A percentile compares a stretch with the other conserved stretches of the same genome.
Evolutionary conservation across 2,797 vertebrate species (phyloP).

Genomic region (Myoxocephalus aenaeus): DNA sequence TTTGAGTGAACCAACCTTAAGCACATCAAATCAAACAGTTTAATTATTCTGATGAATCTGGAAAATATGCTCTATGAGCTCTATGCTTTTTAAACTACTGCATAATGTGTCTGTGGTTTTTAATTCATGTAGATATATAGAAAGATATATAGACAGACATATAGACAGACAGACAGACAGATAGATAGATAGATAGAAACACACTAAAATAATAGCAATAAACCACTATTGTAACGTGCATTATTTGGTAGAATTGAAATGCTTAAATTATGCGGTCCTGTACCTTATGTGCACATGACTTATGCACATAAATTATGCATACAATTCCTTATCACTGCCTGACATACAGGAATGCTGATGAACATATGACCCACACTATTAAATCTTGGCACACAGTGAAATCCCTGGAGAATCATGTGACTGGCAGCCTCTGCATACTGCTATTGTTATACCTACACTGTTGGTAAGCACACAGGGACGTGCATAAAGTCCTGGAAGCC

Average conservation of each 20-base stretch:
- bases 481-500: not conserved
- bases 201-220: not conserved
- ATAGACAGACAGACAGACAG: too few species aligned
- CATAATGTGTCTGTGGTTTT: constrained; percentile 20
- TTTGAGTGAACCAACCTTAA: constrained; percentile 6
- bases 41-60: constrained; percentile 40
- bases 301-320: constrained; percentile 44
- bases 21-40: constrained; percentile 41
- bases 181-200: too few species aligned
- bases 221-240: not conserved
- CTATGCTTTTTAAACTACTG: not conserved
- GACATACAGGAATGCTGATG: constrained; percentile 20
- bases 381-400: constrained; percentile 13
- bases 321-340: constrained; percentile 17
- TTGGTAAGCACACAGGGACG: not conserved
- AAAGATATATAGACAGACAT: too few species aligned
- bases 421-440: not conserved
- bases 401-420: constrained; percentile 1
- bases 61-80: constrained; percentile 15
- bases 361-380: constrained; percentile 21
- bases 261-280: not conserved
- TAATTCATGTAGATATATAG: constrained; percentile 17
- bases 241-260: constrained; percentile 4
- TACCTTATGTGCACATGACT: constrained; percentile 14
- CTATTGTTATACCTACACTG: not conserved